Evolutionary conservation across 2,113 vertebrate species (phyloP).

Genomic region (Alouatta palliata): DNA sequence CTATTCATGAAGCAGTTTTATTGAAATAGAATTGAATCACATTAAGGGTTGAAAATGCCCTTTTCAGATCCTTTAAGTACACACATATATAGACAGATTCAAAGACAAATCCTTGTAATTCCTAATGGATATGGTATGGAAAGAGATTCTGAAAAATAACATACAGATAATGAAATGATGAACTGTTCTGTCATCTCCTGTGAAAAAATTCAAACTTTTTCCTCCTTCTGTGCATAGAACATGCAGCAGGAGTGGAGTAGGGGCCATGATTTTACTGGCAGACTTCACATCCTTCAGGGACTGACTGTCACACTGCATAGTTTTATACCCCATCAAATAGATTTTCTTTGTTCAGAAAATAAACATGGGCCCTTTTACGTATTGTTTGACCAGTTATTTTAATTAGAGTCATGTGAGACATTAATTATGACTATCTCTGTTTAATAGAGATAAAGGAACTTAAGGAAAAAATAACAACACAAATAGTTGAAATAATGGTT

Average conservation of each 20-base stretch:
- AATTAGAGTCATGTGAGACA: constrained; percentile 45
- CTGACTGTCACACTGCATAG: not conserved
- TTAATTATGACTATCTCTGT: constrained; percentile 35
- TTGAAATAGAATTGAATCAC: not conserved
- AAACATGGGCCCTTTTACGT: constrained; percentile 7
- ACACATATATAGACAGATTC: not conserved
- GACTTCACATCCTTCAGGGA: not conserved
- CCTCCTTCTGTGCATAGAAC: not conserved
- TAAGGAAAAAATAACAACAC: constrained; percentile 2
- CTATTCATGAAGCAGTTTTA: not conserved
- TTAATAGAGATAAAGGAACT: constrained; percentile 24
- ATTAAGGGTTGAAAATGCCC: not conserved
- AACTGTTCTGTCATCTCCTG: not conserved
- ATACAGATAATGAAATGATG: constrained; percentile 20
- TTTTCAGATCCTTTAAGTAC: constrained; percentile 12
- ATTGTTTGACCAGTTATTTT: constrained; percentile 50
- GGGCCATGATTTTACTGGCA: not conserved
- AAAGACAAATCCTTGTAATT: constrained; percentile 39
- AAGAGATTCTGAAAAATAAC: constrained; percentile 38
- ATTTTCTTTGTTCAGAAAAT: constrained; percentile 59
- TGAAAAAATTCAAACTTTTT: constrained; percentile 21
- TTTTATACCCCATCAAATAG: constrained; percentile 37
- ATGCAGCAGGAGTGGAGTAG: not conserved
- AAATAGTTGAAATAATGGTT: not conserved
- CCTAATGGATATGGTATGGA: constrained; percentile 27